Conservation (phyloP, 2,888 invertebrate species). For the Trypoxylon attenuatum region DNA sequence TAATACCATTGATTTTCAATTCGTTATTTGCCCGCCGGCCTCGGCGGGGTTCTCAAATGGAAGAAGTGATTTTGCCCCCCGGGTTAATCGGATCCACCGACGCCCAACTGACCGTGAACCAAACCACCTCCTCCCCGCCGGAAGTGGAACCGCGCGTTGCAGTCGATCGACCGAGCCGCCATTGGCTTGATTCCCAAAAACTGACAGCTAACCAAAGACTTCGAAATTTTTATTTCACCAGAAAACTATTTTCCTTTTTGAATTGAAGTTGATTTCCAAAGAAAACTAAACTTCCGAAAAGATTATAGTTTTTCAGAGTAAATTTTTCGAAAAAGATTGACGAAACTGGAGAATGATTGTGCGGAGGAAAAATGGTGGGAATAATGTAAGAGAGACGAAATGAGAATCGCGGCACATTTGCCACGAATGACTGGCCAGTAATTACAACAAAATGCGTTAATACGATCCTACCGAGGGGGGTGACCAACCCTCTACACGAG, state of each 20-base stretch:
- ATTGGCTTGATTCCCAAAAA: no score
- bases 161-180: background rate
- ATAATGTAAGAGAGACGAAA: slow-evolving; percentile 28
- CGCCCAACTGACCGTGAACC: slow-evolving; percentile 30
- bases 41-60: slow-evolving; percentile 55
- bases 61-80: slow-evolving; percentile 53
- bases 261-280: no score
- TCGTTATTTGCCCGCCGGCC: slow-evolving; percentile 60
- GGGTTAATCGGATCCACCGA: slow-evolving; percentile 44
- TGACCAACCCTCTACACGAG: slow-evolving; percentile 55
- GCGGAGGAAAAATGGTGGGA: background rate
- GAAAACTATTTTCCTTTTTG: no score
- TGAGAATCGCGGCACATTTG: slow-evolving; percentile 51
- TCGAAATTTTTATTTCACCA: no score
- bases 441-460: slow-evolving; percentile 64
- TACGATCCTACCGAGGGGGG: slow-evolving; percentile 47
- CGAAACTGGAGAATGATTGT: slow-evolving; percentile 5
- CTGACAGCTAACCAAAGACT: no score
- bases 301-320: no score
- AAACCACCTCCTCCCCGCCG: slow-evolving; percentile 10
- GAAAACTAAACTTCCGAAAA: no score
- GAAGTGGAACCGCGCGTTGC: background rate
- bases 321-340: background rate
- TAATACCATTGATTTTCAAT: slow-evolving; percentile 66
- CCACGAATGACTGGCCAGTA: slow-evolving; percentile 51